These are phyloP conservation scores for Chromobotia macracanthus DNA, from an alignment of 2,797 vertebrate genomes.

Conservation along the genomic window DNA sequence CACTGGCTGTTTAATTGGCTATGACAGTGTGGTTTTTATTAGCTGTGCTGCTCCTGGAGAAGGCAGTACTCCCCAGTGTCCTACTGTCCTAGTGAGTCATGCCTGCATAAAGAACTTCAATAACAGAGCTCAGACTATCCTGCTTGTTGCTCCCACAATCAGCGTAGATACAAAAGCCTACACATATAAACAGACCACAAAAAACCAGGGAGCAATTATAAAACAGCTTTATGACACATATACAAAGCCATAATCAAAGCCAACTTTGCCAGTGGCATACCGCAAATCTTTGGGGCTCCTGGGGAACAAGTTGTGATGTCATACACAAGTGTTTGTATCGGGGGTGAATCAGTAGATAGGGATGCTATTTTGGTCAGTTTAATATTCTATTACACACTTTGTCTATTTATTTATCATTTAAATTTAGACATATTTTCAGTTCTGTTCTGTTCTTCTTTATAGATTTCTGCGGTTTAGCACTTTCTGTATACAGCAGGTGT, in stretches of 20 bases:
- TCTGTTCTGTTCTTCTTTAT: not conserved
- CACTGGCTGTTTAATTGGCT: constrained; percentile 48
- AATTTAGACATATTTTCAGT: not conserved
- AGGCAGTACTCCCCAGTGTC: constrained; percentile 44
- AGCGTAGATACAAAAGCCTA: constrained; percentile 21
- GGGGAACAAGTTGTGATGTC: not conserved
- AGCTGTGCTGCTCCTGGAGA: constrained; percentile 34
- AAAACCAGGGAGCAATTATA: constrained; percentile 56
- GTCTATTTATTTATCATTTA: too few relatives aligned
- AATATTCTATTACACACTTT: not conserved
- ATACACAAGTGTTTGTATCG: not conserved
- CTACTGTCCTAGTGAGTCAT: constrained; percentile 37
- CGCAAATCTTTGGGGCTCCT: not conserved
- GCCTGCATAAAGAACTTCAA: constrained; percentile 40
- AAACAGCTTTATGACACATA: constrained; percentile 55
- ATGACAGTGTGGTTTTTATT: constrained; percentile 47
- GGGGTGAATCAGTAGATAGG: not conserved
- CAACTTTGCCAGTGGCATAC: not conserved
- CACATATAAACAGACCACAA: constrained; percentile 45
- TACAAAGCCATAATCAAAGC: constrained; percentile 8
- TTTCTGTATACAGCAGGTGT: not conserved
- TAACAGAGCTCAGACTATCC: constrained; percentile 39
- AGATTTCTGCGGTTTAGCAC: not conserved
- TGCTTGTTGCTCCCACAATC: constrained; percentile 25
- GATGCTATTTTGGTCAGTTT: not conserved